Percentiles rank a stretch among this genome's conserved stretches.
Evolutionary conservation across 2,888 invertebrate species (phyloP).

Genomic region (Gastracanthus pulcherrimus): DNA sequence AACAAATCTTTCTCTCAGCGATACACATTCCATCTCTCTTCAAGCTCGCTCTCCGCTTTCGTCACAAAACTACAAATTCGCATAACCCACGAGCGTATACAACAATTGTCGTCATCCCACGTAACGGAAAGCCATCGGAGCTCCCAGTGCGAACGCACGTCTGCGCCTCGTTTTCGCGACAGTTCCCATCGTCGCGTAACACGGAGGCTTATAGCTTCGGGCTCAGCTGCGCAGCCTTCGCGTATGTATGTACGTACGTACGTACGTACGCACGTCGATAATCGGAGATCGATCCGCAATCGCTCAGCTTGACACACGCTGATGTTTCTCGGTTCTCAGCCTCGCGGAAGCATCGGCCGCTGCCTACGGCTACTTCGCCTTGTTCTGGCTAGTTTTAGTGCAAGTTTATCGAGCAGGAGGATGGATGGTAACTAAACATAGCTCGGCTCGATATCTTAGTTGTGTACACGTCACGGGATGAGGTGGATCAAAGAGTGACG

Average conservation of each 20-base stretch:
- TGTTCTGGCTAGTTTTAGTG: background rate
- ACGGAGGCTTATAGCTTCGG: no score
- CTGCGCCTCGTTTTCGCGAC: background rate
- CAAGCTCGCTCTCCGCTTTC: background rate
- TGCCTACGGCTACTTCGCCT: background rate
- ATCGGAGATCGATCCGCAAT: background rate
- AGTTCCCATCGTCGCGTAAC: background rate
- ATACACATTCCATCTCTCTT: no score
- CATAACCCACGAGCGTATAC: background rate
- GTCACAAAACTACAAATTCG: background rate
- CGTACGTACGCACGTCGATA: background rate
- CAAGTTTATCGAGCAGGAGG: conserved; percentile 13
- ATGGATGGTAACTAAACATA: background rate
- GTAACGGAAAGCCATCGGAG: background rate
- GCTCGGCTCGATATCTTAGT: background rate
- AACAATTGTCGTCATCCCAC: background rate
- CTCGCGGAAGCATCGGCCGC: no score
- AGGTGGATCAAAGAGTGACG: background rate
- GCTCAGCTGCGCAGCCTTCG: no score
- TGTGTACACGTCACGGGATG: background rate
- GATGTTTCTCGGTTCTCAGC: background rate
- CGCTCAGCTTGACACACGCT: background rate
- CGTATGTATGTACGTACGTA: background rate
- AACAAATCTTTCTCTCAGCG: no score
- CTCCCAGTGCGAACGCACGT: no score